phyloP scores from a whole-genome alignment of 1,140 invertebrate species.

The Sinonovacula constricta region DNA sequence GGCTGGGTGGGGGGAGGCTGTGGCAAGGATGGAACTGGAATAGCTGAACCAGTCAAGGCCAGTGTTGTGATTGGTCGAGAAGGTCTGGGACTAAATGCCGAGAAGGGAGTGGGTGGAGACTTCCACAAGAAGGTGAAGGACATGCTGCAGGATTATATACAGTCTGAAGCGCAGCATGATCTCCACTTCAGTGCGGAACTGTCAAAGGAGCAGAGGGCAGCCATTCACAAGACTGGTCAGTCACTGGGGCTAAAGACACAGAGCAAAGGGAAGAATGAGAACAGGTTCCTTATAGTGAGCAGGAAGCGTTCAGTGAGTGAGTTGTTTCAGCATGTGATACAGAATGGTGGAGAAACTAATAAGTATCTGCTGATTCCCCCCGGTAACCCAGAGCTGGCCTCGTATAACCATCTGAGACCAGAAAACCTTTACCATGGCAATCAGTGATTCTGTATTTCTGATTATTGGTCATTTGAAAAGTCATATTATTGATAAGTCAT shows the following conservation, averaged over 20 bases:
- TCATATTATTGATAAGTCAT: too few species aligned
- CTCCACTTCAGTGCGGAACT: conserved; percentile 86
- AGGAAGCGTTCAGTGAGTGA: conserved; percentile 77
- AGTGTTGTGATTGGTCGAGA: conserved; percentile 66
- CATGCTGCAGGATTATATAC: conserved; percentile 64
- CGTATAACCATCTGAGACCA: too few species aligned
- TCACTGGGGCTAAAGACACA: conserved; percentile 81
- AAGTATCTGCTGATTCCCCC: conserved; percentile 78
- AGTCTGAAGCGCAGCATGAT: conserved; percentile 77
- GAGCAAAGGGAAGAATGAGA: conserved; percentile 81
- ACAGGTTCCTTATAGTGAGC: conserved; percentile 79
- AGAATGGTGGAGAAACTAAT: conserved; percentile 73
- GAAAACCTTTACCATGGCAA: too few species aligned
- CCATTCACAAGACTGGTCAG: conserved; percentile 81
- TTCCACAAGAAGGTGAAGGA: conserved; percentile 60
- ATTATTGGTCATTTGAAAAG: too few species aligned
- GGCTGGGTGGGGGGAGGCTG: conserved; percentile 89
- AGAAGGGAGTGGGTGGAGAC: conserved; percentile 59
- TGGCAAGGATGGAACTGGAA: conserved; percentile 84
- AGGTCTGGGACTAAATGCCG: conserved; percentile 65
- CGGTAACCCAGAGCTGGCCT: conserved; percentile 32
- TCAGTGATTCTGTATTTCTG: too few species aligned
- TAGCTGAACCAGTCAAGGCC: conserved; percentile 82
- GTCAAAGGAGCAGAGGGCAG: conserved; percentile 84
- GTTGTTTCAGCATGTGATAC: conserved; percentile 74